Conservation (phyloP, 2,888 invertebrate species). For the Lasioglossum figueresi region DNA sequence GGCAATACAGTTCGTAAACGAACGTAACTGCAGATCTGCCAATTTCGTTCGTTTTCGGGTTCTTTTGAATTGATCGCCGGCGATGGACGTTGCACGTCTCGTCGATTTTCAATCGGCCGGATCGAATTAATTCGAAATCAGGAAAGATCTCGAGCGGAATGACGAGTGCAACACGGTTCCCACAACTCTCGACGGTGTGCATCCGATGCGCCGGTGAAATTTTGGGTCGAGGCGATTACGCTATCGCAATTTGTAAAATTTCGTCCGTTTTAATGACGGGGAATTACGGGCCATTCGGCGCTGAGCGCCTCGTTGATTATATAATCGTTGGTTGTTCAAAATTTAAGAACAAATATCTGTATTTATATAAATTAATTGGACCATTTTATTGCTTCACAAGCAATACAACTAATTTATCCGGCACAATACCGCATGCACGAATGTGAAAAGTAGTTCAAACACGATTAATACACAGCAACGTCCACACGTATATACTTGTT, state of each 20-base stretch:
- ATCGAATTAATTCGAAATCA: background rate
- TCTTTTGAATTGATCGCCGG: background rate
- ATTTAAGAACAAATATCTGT: background rate
- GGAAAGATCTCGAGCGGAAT: slow-evolving; percentile 4
- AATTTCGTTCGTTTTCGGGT: background rate
- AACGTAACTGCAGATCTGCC: background rate
- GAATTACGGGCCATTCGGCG: slow-evolving; percentile 8
- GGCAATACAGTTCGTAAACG: background rate
- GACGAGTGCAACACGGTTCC: background rate
- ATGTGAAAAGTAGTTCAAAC: too few relatives aligned
- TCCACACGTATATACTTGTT: too few relatives aligned
- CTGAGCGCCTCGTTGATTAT: slow-evolving; percentile 22
- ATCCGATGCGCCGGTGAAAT: background rate
- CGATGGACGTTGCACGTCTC: background rate
- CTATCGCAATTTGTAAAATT: slow-evolving; percentile 34
- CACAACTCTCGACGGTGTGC: background rate
- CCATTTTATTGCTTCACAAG: too few relatives aligned
- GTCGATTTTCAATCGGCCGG: background rate
- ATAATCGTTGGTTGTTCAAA: slow-evolving; percentile 5
- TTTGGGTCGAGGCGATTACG: slow-evolving; percentile 27
- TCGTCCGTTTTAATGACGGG: background rate
- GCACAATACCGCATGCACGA: too few relatives aligned
- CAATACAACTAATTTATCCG: too few relatives aligned
- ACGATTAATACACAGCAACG: too few relatives aligned
- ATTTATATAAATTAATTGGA: too few relatives aligned